Base-by-base conservation (phyloP, 2,113 vertebrate genomes). In the Chamaetylas fuelleborni region DNA sequence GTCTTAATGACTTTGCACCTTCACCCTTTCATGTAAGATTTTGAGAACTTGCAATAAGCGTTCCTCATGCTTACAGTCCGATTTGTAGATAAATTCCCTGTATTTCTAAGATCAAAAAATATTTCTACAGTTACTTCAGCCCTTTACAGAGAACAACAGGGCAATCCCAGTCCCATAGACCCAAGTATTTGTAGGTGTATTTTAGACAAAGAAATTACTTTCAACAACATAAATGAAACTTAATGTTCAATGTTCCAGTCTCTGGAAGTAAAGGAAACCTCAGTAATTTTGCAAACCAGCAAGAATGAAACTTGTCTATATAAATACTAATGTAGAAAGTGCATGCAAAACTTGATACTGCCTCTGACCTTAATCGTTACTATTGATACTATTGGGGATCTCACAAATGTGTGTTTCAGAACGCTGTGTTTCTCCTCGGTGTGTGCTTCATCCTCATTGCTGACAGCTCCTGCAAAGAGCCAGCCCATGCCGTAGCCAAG, bases 241-340 rank as follows among this genome's bases (percentile, higher is more conserved):
- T 74, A 76, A 48, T 43, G 28, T 53, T 90, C 36, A 69, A 42
- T 76, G 86, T 81, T 86, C 66, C 51, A 88, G 47, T 91, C 54
- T 88, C 42, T 72, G 80, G 82, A 94, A 93, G 40, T 66, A 88
- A 92, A 80, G 57, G 58, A 92, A 96, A 86, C 78, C 71, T 91
- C 53, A 51, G 42, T 67, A 79, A 82, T 73, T 88, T 51, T 88
- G 84, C 74, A 77, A 91, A 70, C 87, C 70, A 96, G 81, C 85
- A 93, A 82, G 90, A 90, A 91, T 78, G 40, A 72, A 60, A 88
- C 74, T 94, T 87, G 83, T 72, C 38, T 34, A 72, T 94, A 86
- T 88, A 93, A 93, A 87, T 91, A 96, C 51, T 70, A 40, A 86
- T 90, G 62, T 93, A 95, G 73, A 65, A 88, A 96, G 78, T 84